Evolutionary conservation across 2,113 vertebrate genomes (phyloP), one percentile per base, ranked within the genome.

Genomic region (Cyprinodon brontotheroides): DNA sequence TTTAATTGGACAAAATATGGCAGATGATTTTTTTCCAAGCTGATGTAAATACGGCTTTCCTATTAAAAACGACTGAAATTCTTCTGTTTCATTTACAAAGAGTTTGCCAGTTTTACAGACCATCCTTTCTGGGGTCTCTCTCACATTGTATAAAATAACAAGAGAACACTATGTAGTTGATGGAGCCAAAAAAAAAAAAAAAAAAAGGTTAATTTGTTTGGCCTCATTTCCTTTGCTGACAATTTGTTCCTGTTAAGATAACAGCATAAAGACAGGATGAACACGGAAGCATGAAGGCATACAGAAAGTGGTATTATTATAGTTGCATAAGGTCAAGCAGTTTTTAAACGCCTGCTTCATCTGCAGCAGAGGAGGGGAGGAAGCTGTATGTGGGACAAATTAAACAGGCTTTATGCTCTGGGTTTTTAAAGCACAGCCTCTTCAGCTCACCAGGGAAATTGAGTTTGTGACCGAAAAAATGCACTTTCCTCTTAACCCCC

Each of bases 401-500:
- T 91, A 93, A 93, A 93, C 79, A 47, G 80, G 88, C 91, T 87
- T 93, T 90, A 91, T 88, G 80, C 76, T 88, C 75, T 36, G 84
- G 86, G 72, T 90, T 87, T 29, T 93, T 90, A 92, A 91, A 90
- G 84, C 85, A 70, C 87, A 91, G 89, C 90, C 90, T 92, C 87
- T 91, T 81, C 81, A 91, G 89, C 89, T 92, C 91, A 92, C 92
- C 90, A 85, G 85, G 90, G 91, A 93, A 95, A 95, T 94, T 91
- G 92, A 94, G 92, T 93, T 95, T 93, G 89, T 77, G 86, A 90
- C 87, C 80, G 80, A 89, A 92, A 93, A 94, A 93, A 91, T 89
- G 85, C 82, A 89, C 90, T 91, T 87, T 85, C 88, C 88, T 79
- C 88, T 89, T 91, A 92, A 92, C 88, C 86, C 90, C 89, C 81